A percentile compares a stretch with the other conserved stretches of the same genome.
Evolutionary conservation across 1,140 invertebrate genomes (phyloP).

Genomic region (Adoxophyes honmai): DNA sequence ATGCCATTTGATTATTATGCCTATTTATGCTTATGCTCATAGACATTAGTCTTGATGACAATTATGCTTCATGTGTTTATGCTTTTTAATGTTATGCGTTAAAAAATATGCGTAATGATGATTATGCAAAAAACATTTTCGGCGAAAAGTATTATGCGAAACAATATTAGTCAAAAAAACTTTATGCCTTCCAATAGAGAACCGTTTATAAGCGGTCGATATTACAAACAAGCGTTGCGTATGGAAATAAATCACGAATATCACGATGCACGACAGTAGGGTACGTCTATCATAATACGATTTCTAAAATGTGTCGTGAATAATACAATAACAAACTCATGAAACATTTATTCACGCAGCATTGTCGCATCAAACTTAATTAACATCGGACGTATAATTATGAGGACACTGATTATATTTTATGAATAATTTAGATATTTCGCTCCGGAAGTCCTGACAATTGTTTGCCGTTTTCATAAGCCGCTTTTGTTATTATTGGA

Average conservation of each 20-base stretch:
- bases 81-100: too few species aligned
- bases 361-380: constrained; percentile 31
- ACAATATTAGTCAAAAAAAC: too few species aligned
- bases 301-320: constrained; percentile 14
- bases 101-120: too few species aligned
- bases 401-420: constrained; percentile 63
- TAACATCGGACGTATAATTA: constrained; percentile 53
- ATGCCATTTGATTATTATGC: too few species aligned
- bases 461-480: constrained; percentile 53
- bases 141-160: too few species aligned
- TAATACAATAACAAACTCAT: constrained; percentile 15
- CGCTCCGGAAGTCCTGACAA: constrained; percentile 64
- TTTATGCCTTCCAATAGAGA: too few species aligned
- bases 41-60: too few species aligned
- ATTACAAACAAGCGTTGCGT: constrained; percentile 1
- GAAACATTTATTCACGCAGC: constrained; percentile 10
- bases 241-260: constrained; percentile 11
- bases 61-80: too few species aligned
- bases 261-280: not conserved
- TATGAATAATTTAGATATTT: constrained; percentile 64
- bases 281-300: constrained; percentile 16
- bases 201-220: not conserved
- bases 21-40: too few species aligned
- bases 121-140: too few species aligned
- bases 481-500: constrained; percentile 60